A percentile compares a stretch with the other conserved stretches of the same genome.
phyloP scores from a whole-genome alignment of 2,888 invertebrate species.

The Embidobia sp. region DNA sequence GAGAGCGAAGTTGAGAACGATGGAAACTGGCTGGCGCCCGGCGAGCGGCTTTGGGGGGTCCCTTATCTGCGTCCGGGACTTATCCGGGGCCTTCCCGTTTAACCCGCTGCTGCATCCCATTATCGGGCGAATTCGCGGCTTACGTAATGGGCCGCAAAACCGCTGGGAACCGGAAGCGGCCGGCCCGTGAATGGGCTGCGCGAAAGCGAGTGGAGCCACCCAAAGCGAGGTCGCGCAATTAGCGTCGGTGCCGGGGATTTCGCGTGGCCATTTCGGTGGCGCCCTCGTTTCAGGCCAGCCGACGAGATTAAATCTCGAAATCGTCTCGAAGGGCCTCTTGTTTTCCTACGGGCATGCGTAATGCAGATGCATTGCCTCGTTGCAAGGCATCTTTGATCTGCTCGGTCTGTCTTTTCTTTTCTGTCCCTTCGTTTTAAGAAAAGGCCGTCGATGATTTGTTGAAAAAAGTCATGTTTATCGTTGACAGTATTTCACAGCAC shows the following conservation, averaged over 20 bases:
- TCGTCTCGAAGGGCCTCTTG: constrained; percentile 11
- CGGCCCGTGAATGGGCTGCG: constrained; percentile 29
- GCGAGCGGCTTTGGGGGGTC: constrained; percentile 78
- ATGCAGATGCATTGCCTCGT: constrained; percentile 2
- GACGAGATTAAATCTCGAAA: constrained; percentile 18
- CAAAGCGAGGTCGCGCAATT: constrained; percentile 50
- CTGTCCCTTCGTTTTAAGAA: too few relatives aligned
- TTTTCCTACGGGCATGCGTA: constrained; percentile 18
- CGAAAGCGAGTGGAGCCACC: constrained; percentile 30
- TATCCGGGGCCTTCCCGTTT: constrained; percentile 69
- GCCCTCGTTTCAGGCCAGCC: constrained; percentile 46
- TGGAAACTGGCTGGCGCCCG: constrained; percentile 79
- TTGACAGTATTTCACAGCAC: too few relatives aligned
- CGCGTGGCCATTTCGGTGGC: constrained; percentile 52
- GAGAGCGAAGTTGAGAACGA: constrained; percentile 71
- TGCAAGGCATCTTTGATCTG: too few relatives aligned
- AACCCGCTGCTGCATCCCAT: constrained; percentile 71
- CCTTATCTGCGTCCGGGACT: constrained; percentile 78
- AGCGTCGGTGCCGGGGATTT: constrained; percentile 45
- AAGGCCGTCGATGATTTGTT: too few relatives aligned
- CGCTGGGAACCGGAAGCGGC: constrained; percentile 57
- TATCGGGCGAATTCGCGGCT: constrained; percentile 71
- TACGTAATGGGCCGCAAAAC: constrained; percentile 57
- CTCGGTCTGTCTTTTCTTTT: too few relatives aligned
- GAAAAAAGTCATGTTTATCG: too few relatives aligned